phyloP scores from a whole-genome alignment of 2,888 invertebrate species.

The Craniophora ligustri region DNA sequence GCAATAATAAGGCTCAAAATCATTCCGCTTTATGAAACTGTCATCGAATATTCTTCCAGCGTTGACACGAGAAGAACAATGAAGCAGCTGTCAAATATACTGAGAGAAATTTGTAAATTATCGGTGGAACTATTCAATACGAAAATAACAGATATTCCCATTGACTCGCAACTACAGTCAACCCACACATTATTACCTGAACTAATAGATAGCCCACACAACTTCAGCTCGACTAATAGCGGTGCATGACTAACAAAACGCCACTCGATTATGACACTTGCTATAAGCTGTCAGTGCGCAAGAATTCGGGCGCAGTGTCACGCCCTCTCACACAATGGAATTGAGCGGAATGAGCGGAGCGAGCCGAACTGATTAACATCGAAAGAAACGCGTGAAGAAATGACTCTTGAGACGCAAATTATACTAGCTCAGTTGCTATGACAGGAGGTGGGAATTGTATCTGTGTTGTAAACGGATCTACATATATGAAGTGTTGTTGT shows the following conservation, averaged over 20 bases:
- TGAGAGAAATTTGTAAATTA: too few relatives aligned
- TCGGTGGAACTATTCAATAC: background rate
- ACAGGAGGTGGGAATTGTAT: background rate
- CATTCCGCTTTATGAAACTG: too few relatives aligned
- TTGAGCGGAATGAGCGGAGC: constrained; percentile 29
- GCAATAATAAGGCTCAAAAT: too few relatives aligned
- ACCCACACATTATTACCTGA: background rate
- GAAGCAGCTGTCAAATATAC: too few relatives aligned
- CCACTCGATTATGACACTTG: constrained; percentile 52
- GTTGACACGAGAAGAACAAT: too few relatives aligned
- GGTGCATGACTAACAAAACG: constrained; percentile 28
- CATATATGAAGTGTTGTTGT: background rate
- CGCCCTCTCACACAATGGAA: constrained; percentile 60
- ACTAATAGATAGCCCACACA: background rate
- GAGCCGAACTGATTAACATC: constrained; percentile 42
- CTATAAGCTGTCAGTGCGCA: constrained; percentile 60
- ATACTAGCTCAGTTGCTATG: constrained; percentile 13
- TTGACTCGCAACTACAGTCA: too few relatives aligned
- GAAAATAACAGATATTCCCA: background rate
- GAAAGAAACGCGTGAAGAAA: constrained; percentile 37
- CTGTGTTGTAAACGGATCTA: background rate
- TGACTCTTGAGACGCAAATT: constrained; percentile 32
- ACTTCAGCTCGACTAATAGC: background rate
- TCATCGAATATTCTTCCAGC: too few relatives aligned
- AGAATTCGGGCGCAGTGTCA: constrained; percentile 73